phyloP scores from a whole-genome alignment of 1,140 invertebrate species.

The Plutomurus gul region DNA sequence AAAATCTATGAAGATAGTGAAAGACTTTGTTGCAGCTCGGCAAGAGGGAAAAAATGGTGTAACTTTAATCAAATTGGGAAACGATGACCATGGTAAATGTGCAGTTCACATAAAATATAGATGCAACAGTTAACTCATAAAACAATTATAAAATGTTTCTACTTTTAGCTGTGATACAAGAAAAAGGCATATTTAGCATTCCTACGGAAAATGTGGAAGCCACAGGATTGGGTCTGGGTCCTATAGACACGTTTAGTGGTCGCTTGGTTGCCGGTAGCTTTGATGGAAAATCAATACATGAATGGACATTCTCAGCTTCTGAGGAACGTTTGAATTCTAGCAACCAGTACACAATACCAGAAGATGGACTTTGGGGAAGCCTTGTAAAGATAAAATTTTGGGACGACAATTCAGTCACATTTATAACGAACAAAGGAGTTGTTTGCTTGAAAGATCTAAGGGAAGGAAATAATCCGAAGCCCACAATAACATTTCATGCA shows the following conservation, averaged over 20 bases:
- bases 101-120: neutral
- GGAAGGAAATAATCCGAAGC: neutral
- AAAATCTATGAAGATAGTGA: neutral
- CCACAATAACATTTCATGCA: neutral
- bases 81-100: conserved; percentile 51
- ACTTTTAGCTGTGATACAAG: conserved; percentile 29
- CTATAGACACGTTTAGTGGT: conserved; percentile 30
- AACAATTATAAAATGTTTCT: neutral
- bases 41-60: conserved; percentile 40
- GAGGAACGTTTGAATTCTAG: neutral
- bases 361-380: neutral
- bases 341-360: neutral
- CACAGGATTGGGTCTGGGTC: neutral
- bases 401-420: conserved; percentile 41
- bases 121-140: neutral
- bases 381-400: conserved; percentile 42
- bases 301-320: conserved; percentile 11
- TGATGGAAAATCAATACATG: conserved; percentile 13
- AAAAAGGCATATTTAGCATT: neutral
- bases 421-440: conserved; percentile 27
- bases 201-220: neutral
- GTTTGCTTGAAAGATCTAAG: conserved; percentile 42
- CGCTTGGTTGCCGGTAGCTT: conserved; percentile 18
- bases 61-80: conserved; percentile 46
- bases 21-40: conserved; percentile 31